phyloP scores from a whole-genome alignment of 2,797 vertebrate species.

The Allobates femoralis region DNA sequence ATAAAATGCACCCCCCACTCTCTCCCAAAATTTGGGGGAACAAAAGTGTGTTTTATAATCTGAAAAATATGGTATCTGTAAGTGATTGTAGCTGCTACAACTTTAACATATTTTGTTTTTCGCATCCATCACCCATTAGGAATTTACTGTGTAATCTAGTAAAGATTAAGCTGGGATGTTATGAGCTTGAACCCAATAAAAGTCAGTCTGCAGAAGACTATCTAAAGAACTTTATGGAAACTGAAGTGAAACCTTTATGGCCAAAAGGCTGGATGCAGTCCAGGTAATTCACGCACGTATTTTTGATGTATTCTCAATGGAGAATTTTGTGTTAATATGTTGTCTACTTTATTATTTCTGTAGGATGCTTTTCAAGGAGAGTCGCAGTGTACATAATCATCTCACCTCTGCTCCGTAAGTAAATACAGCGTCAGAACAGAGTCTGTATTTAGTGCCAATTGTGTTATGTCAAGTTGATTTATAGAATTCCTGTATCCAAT shows the following conservation, averaged over 20 bases:
- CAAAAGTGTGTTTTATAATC: no score
- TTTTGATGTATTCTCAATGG: background rate
- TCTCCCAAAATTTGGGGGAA: no score
- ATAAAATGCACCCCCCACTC: no score
- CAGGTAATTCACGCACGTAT: slow-evolving; percentile 71
- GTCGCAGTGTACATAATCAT: slow-evolving; percentile 90
- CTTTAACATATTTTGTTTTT: background rate
- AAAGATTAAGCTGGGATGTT: slow-evolving; percentile 93
- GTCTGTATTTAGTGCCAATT: no score
- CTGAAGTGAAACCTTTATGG: slow-evolving; percentile 85
- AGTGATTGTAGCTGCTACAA: background rate
- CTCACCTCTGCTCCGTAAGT: slow-evolving; percentile 96
- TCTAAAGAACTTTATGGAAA: slow-evolving; percentile 86
- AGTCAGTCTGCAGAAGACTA: slow-evolving; percentile 84
- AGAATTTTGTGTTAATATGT: no score
- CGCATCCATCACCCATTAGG: slow-evolving; percentile 72
- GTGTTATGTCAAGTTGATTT: no score
- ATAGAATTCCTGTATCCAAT: no score
- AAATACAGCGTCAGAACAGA: slow-evolving; percentile 37
- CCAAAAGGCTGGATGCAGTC: slow-evolving; percentile 89
- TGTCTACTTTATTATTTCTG: background rate
- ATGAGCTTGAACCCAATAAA: slow-evolving; percentile 92
- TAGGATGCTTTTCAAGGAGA: slow-evolving; percentile 97
- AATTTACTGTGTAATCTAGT: slow-evolving; percentile 92
- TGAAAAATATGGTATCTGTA: no score